phyloP scores from a whole-genome alignment of 2,797 vertebrate species.

The Mycteria americana region DNA sequence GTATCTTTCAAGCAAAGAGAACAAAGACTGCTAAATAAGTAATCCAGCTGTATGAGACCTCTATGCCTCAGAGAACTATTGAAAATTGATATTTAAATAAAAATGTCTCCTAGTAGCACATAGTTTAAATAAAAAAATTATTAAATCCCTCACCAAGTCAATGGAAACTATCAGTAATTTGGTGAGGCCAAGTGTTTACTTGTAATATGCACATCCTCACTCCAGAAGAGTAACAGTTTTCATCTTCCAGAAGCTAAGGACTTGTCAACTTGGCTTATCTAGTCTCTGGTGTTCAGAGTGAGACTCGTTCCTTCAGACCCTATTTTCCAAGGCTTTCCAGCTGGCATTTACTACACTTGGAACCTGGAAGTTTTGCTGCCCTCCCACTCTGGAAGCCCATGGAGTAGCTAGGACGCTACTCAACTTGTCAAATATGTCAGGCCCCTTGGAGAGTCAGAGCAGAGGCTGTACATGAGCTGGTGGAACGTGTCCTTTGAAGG shows the following conservation, averaged over 20 bases:
- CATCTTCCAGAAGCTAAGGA: background rate
- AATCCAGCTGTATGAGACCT: background rate
- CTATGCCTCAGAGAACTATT: background rate
- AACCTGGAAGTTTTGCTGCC: background rate
- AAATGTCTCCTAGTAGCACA: background rate
- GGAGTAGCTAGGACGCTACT: background rate
- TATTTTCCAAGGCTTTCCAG: background rate
- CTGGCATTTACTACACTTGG: background rate
- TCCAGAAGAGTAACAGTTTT: background rate
- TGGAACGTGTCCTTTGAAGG: background rate
- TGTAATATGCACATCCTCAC: background rate
- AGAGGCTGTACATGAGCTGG: background rate
- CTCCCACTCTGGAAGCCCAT: background rate
- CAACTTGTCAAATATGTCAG: background rate
- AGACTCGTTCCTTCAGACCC: background rate
- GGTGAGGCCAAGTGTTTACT: background rate
- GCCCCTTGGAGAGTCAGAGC: background rate
- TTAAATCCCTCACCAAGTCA: background rate
- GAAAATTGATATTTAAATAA: background rate
- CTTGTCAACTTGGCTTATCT: background rate
- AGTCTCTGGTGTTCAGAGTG: background rate
- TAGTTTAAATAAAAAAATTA: background rate
- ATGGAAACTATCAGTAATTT: background rate
- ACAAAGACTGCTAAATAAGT: background rate
- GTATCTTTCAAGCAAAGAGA: background rate